phyloP scores from a whole-genome alignment of 2,113 vertebrate species.

The Gadus macrocephalus region DNA sequence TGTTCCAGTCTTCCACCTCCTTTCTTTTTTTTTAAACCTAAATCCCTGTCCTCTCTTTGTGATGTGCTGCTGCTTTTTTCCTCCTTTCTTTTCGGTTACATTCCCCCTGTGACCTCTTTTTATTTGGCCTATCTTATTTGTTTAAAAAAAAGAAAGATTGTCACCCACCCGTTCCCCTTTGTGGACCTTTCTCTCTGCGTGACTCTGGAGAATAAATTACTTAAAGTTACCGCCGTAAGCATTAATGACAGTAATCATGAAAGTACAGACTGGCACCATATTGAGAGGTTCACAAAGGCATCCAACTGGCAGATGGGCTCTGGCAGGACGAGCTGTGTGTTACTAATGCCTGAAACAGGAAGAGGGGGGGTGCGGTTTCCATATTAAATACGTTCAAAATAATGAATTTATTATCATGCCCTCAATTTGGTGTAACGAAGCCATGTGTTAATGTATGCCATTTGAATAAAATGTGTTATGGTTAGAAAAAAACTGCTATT shows the following conservation, averaged over 20 bases:
- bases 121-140: too few species aligned
- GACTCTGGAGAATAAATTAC: slow-evolving; percentile 19
- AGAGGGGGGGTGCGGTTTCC: not conserved
- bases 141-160: too few species aligned
- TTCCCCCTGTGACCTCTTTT: too few species aligned
- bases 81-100: too few species aligned
- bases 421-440: not conserved
- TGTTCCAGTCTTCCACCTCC: too few species aligned
- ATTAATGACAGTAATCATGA: slow-evolving; percentile 31
- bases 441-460: not conserved
- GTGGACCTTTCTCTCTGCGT: too few species aligned
- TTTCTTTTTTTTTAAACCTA: too few species aligned
- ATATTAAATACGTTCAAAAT: slow-evolving; percentile 9
- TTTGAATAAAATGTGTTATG: too few species aligned
- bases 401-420: not conserved
- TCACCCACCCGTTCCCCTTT: too few species aligned
- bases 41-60: too few species aligned
- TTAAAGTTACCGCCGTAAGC: slow-evolving; percentile 16
- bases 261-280: slow-evolving; percentile 29
- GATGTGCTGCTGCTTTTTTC: too few species aligned
- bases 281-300: slow-evolving; percentile 22
- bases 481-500: too few species aligned
- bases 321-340: not conserved
- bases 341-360: slow-evolving; percentile 9
- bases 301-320: slow-evolving; percentile 35